phyloP scores from a whole-genome alignment of 1,140 invertebrate species.

The Pseudomyrmex concolor region DNA sequence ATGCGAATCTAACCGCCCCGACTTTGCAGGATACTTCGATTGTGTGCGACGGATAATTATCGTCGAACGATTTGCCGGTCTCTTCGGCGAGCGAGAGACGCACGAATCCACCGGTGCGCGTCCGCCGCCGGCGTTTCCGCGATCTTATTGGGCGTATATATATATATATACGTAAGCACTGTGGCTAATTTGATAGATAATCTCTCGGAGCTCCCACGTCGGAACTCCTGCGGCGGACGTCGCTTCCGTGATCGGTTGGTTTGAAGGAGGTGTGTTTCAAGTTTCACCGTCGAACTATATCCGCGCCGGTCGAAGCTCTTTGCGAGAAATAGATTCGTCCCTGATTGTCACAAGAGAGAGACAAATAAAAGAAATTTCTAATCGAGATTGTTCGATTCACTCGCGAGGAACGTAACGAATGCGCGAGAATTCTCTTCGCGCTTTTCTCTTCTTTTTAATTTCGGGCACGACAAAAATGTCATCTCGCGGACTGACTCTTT shows the following conservation, averaged over 20 bases:
- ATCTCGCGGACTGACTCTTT: constrained; percentile 48
- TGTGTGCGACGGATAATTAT: constrained; percentile 79
- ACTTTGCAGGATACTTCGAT: constrained; percentile 76
- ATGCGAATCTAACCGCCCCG: constrained; percentile 55
- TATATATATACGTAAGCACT: not conserved
- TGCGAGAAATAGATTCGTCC: no score
- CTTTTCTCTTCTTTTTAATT: not conserved
- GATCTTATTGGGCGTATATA: constrained; percentile 42
- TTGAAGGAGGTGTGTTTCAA: constrained; percentile 20
- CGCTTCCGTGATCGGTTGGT: constrained; percentile 26
- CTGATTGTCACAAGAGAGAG: not conserved
- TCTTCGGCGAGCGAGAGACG: constrained; percentile 71
- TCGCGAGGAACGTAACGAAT: not conserved
- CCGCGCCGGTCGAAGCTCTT: no score
- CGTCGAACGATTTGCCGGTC: constrained; percentile 72
- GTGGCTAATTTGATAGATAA: constrained; percentile 59
- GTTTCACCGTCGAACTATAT: constrained; percentile 1
- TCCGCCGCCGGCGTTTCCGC: constrained; percentile 60
- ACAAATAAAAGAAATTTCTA: not conserved
- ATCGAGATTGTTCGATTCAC: constrained; percentile 13
- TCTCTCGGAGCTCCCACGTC: constrained; percentile 23
- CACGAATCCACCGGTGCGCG: constrained; percentile 77
- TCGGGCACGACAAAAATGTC: constrained; percentile 47
- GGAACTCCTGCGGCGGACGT: constrained; percentile 31
- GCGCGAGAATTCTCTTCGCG: not conserved